These are phyloP conservation scores for Orius insidiosus DNA, from an alignment of 1,140 invertebrate species.

Conservation along the genomic window DNA sequence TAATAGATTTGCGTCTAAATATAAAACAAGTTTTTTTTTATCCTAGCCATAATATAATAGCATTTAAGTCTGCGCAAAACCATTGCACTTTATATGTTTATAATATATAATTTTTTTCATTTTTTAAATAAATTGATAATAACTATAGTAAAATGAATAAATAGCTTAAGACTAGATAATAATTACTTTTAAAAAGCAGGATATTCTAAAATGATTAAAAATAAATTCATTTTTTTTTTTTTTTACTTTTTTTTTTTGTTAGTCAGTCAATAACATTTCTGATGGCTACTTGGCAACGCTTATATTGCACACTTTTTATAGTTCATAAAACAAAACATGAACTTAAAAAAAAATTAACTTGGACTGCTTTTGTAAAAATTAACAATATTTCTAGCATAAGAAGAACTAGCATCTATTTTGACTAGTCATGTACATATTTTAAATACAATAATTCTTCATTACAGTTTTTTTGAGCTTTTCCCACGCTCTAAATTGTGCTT, in stretches of 20 bases:
- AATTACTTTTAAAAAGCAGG: constrained; percentile 17
- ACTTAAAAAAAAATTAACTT: neutral
- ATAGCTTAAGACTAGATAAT: constrained; percentile 18
- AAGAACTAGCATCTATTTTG: constrained; percentile 1
- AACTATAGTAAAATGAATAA: constrained; percentile 19
- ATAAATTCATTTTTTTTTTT: constrained; percentile 13
- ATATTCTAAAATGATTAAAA: constrained; percentile 13
- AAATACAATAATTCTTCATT: constrained; percentile 15
- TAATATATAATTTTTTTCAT: constrained; percentile 1
- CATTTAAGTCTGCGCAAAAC: constrained; percentile 14
- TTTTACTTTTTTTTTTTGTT: constrained; percentile 11
- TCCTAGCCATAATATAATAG: constrained; percentile 17
- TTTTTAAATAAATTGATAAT: constrained; percentile 12
- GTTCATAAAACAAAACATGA: constrained; percentile 9
- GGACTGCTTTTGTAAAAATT: constrained; percentile 7
- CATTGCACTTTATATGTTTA: constrained; percentile 14
- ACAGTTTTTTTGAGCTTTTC: constrained; percentile 12
- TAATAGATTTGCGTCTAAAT: constrained; percentile 11
- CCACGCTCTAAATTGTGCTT: constrained; percentile 13
- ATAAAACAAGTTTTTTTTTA: constrained; percentile 15
- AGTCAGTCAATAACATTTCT: constrained; percentile 15
- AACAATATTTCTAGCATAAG: neutral
- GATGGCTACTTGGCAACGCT: constrained; percentile 16
- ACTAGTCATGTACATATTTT: constrained; percentile 3
- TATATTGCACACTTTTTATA: constrained; percentile 17